phyloP scores from a whole-genome alignment of 2,113 vertebrate genomes.

The Cepphus grylle region DNA sequence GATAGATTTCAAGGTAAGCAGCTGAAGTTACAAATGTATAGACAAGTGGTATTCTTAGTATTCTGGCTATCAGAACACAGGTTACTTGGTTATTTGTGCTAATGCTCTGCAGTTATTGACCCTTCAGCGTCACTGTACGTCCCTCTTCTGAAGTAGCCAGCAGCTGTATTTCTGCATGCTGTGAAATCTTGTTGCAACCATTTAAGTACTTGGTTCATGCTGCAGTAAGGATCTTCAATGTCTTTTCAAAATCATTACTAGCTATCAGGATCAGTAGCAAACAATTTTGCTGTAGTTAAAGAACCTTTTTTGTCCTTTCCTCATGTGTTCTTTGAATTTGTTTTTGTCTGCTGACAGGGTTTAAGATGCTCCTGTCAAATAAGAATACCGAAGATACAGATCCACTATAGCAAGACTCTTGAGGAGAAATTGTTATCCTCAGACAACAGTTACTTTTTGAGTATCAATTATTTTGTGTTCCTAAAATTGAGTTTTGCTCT shows the following conservation, averaged over 20 bases:
- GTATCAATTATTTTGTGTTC: background rate
- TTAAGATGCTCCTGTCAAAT: background rate
- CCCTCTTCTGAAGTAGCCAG: background rate
- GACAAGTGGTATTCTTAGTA: background rate
- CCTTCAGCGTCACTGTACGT: background rate
- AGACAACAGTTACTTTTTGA: background rate
- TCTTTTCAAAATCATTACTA: background rate
- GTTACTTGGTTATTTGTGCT: background rate
- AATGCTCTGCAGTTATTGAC: background rate
- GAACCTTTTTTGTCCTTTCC: background rate
- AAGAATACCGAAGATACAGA: background rate
- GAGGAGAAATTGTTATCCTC: background rate
- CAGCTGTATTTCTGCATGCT: background rate
- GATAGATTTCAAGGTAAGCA: conserved; percentile 95
- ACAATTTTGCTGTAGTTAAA: background rate
- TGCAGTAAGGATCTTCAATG: background rate
- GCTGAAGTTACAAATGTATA: background rate
- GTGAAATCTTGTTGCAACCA: background rate
- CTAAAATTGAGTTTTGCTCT: background rate
- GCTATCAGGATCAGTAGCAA: background rate
- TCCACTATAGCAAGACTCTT: background rate
- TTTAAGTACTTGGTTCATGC: background rate
- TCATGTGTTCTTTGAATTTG: background rate
- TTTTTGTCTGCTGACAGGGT: background rate
- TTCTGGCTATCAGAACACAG: background rate